Base-by-base conservation (phyloP, 2,888 invertebrate genomes). In the Leucania comma region DNA sequence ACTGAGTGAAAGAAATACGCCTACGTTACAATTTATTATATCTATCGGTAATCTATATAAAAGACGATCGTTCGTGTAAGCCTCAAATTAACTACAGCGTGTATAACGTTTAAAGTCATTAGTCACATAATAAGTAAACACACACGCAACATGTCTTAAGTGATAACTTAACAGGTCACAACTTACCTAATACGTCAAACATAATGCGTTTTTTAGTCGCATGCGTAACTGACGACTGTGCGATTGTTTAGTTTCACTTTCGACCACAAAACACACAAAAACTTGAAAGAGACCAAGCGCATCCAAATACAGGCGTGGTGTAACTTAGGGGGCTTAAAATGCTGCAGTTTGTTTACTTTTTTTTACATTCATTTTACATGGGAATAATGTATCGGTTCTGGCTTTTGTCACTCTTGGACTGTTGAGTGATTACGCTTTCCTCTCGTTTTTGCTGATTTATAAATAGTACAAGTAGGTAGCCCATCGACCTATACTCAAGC, bases 161-260 rank as follows among this genome's bases (percentile, higher is more conserved):
- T 74, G 65, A 74, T 62, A 59, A 56, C 56, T 59, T 29, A 59
- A 68, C 68, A 70, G 63, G 76, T 80, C 69, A 62, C 54, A 67
- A 72, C 59, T 83, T 83, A 78, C 68, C 75, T 71, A 81, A 84
- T 75, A 68, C 74, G 66, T 75, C 71, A 72, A 71, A 77, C 63
- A 24, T 73, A 69, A 74, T 75, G 60, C 63, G 67, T 75, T 71
- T 74, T 72, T 75, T 53, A 48, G 65, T 67, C 63, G 76, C 68
- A 75, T 78, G 75, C 79, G 79, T 79, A 79, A 84, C 82, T 68
- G 73, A 85, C 87, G 83, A 74, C 80, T 83, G 50, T 70, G 67
- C 77, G 78, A 81, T 79, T 82, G 82, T 85, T 86, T 84, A 84
- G 83, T 91, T 91, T 90, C 90, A 88, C 90, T 90, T 88, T 89